Base-by-base conservation (phyloP, 92 coral and sea anemone species). In the Metridium senile region DNA sequence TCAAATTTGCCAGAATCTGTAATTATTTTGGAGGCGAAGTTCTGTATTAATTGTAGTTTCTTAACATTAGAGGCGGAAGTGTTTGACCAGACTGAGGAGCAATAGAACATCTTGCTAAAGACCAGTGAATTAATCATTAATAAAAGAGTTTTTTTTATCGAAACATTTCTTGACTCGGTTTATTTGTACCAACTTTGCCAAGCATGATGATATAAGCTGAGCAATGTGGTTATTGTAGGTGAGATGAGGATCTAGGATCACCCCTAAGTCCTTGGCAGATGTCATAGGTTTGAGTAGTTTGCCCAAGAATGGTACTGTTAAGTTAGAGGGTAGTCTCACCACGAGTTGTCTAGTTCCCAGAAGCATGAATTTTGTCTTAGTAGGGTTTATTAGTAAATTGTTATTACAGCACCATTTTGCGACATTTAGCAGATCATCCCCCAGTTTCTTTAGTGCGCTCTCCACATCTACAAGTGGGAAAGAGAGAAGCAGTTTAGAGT, bases 401-500 rank as follows among this genome's bases (percentile, higher is more conserved):
- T n/a, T n/a, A n/a, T n/a, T n/a, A n/a, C n/a, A n/a, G n/a, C n/a
- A n/a, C n/a, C n/a, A n/a, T n/a, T n/a, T n/a, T n/a, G n/a, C n/a
- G n/a, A n/a, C n/a, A n/a, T n/a, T n/a, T 7, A 45, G 16, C 16
- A 45, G 51, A 16, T 45, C 51, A 7, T 45, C 51, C 16, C 16
- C 9, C 16, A 45, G 51, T 45, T 45, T 45, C 16, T 16, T 45
- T 45, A 45, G 7, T 45, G 51, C 51, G 16, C 16, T 45, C 9
- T 45, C 16, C 7, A 16, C 16, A 16, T 45, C 51, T 7, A 7
- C 51, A 7, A 45, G 16, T 0, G 87, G 74, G 47, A 86, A 81
- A 26, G 87, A 86, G 10, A 74, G 27, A 64, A 82, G 28, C 27
- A n/a, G n/a, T n/a, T n/a, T n/a, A n/a, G n/a, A n/a, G n/a, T n/a